These are phyloP conservation scores for Pararge aegeria DNA, from an alignment of 1,140 invertebrate species.

Conservation along the genomic window DNA sequence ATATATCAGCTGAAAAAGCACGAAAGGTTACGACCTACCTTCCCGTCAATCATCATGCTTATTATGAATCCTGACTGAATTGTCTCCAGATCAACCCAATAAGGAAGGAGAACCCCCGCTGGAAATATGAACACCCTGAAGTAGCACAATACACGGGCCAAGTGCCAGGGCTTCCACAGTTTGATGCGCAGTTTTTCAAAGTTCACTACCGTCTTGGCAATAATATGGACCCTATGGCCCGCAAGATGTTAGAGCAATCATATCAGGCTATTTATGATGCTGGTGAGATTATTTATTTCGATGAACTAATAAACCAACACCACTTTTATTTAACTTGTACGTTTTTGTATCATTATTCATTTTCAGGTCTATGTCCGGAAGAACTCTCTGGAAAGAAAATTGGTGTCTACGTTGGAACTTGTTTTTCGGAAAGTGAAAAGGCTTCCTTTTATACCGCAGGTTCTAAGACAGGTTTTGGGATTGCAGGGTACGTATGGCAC, in stretches of 20 bases:
- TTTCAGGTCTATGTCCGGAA: slow-evolving; percentile 83
- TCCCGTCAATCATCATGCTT: too few relatives aligned
- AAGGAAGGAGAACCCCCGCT: slow-evolving; percentile 19
- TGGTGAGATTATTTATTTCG: slow-evolving; percentile 39
- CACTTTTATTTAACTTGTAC: too few relatives aligned
- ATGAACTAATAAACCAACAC: too few relatives aligned
- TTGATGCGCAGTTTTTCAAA: slow-evolving; percentile 60
- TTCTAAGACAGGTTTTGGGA: slow-evolving; percentile 80
- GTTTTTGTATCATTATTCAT: too few relatives aligned
- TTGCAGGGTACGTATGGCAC: slow-evolving; percentile 58
- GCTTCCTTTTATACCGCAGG: slow-evolving; percentile 85
- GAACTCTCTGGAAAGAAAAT: slow-evolving; percentile 82
- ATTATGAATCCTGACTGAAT: too few relatives aligned
- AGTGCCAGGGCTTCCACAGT: slow-evolving; percentile 37
- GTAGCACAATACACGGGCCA: slow-evolving; percentile 29
- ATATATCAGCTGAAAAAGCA: too few relatives aligned
- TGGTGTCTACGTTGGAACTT: slow-evolving; percentile 85
- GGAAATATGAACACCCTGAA: slow-evolving; percentile 42
- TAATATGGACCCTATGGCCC: slow-evolving; percentile 44
- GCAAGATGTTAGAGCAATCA: slow-evolving; percentile 49
- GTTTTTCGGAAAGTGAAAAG: slow-evolving; percentile 82
- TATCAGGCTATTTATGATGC: slow-evolving; percentile 61
- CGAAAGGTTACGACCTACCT: too few relatives aligned
- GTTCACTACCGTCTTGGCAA: slow-evolving; percentile 39
- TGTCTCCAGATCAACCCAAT: slow-evolving; percentile 38